Evolutionary conservation across 2,797 vertebrate genomes (phyloP), one percentile per base, ranked within the genome.

Genomic region (Lepus townsendii): DNA sequence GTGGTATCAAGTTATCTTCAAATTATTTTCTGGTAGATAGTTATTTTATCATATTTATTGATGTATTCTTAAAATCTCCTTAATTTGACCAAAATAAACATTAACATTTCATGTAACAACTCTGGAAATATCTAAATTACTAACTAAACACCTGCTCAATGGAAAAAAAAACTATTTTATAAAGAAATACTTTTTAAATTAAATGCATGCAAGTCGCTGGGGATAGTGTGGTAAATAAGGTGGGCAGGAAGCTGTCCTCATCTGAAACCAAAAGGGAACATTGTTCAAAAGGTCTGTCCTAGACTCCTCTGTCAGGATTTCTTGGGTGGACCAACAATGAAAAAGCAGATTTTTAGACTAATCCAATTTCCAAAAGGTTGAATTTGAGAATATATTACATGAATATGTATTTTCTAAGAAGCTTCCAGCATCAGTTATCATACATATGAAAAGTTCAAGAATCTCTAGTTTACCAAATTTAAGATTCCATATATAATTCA

Each of bases 231-330:
- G 7, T n/a, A 47, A 75, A 11, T 35, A 60, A 76, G 3, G 50
- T 4, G 50, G 5, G 42, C 9, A 82, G 27, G 62, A 88, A 7
- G 7, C 17, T 27, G 20, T 11, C 66, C 38, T 93, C n/a, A 52
- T 3, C 2, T 11, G 26, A n/a, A 0, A 1, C 12, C 27, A 27
- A 0, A 62, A 0, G 2, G 16, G 6, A 50, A 2, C n/a, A 16
- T 22, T 83, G 50, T 30, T 73, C 27, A 78, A 14, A 94, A 60
- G 7, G 19, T 63, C 22, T 71, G 6, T 47, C 24, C 13, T 19
- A 17, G 7, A 6, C 13, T 32, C 20, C 22, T 65, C 16, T n/a
- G 42, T 54, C 27, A 88, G n/a, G 4, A 65, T 20, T 7, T 7
- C 26, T 38, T 27, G 9, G 4, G 3, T 65, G 9, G 8, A 9